Conservation (phyloP, 2,888 invertebrate genomes). For the Megamerina dolium region DNA sequence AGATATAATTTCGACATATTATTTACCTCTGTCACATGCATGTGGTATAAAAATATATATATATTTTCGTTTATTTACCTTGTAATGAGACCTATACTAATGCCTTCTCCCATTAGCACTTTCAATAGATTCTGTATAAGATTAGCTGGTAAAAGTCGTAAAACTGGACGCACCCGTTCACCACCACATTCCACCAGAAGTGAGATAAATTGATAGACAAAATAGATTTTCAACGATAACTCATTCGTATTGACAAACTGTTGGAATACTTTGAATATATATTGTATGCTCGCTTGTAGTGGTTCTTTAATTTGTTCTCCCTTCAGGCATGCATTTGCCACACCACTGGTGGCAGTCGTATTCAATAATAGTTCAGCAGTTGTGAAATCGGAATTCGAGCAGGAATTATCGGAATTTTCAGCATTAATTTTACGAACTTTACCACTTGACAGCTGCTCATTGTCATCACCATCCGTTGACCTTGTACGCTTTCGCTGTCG, state of each 20-base stretch:
- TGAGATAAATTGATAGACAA: slow-evolving; percentile 71
- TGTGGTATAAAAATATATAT: slow-evolving; percentile 2
- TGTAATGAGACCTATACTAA: slow-evolving; percentile 45
- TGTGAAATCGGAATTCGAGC: slow-evolving; percentile 43
- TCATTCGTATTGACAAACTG: slow-evolving; percentile 61
- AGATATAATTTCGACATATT: slow-evolving; percentile 7
- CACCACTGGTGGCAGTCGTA: slow-evolving; percentile 16
- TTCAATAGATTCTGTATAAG: slow-evolving; percentile 76
- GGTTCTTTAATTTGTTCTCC: slow-evolving; percentile 56
- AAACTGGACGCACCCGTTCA: slow-evolving; percentile 62
- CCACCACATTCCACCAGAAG: slow-evolving; percentile 71
- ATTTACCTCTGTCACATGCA: too few relatives aligned
- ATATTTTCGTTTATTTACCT: slow-evolving; percentile 23
- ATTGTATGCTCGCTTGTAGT: slow-evolving; percentile 59
- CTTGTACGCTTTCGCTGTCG: slow-evolving; percentile 56
- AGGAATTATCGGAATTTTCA: slow-evolving; percentile 55
- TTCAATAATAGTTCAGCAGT: slow-evolving; percentile 26
- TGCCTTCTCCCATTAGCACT: slow-evolving; percentile 48
- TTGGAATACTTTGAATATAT: slow-evolving; percentile 66
- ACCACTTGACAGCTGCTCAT: slow-evolving; percentile 50
- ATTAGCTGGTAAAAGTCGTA: slow-evolving; percentile 69
- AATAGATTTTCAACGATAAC: slow-evolving; percentile 76
- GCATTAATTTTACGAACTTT: slow-evolving; percentile 53
- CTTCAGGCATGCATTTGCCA: slow-evolving; percentile 19
- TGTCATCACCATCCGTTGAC: slow-evolving; percentile 56